Evolutionary conservation across 2,113 vertebrate species (phyloP).

Genomic region (Microtus pennsylvanicus): DNA sequence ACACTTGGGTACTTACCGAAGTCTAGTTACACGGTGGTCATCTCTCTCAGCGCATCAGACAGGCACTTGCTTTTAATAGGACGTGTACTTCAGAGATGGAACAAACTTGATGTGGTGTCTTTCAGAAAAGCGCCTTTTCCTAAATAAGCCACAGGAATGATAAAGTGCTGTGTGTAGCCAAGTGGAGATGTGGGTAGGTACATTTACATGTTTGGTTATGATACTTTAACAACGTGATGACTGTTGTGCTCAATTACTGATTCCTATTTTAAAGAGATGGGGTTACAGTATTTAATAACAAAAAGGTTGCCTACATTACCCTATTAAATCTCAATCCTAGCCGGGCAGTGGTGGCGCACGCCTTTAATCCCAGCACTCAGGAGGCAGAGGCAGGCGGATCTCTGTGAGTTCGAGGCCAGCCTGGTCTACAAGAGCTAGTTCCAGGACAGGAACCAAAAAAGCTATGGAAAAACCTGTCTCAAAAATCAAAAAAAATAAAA

Average conservation of each 20-base stretch:
- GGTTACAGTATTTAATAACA: not conserved
- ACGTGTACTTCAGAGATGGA: not conserved
- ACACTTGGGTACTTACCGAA: not conserved
- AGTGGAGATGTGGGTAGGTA: rapidly evolving
- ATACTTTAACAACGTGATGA: not conserved
- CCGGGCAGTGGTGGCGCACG: too few relatives aligned
- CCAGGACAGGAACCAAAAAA: too few relatives aligned
- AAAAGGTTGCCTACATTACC: too few relatives aligned
- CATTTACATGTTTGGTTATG: not conserved
- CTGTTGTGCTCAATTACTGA: not conserved
- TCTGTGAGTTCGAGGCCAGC: too few relatives aligned
- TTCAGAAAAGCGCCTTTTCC: conserved; percentile 4
- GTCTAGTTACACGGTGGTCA: not conserved
- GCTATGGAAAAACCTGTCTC: too few relatives aligned
- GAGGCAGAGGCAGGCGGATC: too few relatives aligned
- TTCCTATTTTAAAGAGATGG: not conserved
- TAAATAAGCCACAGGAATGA: not conserved
- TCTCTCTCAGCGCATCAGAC: not conserved
- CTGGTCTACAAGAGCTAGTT: too few relatives aligned
- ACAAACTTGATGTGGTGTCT: not conserved
- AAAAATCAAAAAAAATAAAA: too few relatives aligned
- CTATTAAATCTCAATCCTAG: not conserved
- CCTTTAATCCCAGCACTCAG: too few relatives aligned
- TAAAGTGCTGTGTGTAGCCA: not conserved
- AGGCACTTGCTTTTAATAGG: not conserved